Evolutionary conservation across 2,797 vertebrate species (phyloP).

Genomic region (Gymnoscopelus microlampas): DNA sequence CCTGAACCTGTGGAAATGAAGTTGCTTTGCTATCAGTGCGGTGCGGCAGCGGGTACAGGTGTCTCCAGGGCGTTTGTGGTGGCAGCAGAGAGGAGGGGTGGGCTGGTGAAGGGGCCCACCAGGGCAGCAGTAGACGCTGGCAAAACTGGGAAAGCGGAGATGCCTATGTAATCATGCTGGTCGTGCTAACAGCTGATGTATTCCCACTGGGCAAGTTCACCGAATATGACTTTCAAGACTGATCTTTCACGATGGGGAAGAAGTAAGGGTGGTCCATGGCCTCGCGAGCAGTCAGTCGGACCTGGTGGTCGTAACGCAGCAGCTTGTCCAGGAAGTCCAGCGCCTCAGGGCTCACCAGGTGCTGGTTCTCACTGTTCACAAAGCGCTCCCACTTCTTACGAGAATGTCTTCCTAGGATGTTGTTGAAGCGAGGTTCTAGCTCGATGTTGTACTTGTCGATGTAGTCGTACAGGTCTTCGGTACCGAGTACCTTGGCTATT

Average conservation of each 20-base stretch:
- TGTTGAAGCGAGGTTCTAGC: constrained; percentile 78
- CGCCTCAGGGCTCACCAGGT: constrained; percentile 84
- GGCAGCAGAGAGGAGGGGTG: too few relatives aligned
- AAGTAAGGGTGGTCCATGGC: constrained; percentile 87
- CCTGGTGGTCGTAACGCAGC: constrained; percentile 85
- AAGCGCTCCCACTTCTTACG: constrained; percentile 86
- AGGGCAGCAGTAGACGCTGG: too few relatives aligned
- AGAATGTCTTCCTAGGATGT: constrained; percentile 78
- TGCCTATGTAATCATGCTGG: constrained; percentile 96
- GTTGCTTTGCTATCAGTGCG: too few relatives aligned
- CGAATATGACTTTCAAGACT: constrained; percentile 88
- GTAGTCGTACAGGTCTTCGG: constrained; percentile 79
- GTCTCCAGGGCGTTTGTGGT: too few relatives aligned
- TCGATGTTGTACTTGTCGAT: constrained; percentile 82
- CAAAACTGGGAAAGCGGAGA: constrained; percentile 96
- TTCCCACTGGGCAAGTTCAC: constrained; percentile 87
- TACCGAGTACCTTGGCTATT: constrained; percentile 80
- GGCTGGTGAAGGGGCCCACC: too few relatives aligned
- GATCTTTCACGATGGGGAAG: constrained; percentile 93
- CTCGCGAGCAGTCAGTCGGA: constrained; percentile 83
- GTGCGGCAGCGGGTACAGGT: too few relatives aligned
- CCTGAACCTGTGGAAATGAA: too few relatives aligned
- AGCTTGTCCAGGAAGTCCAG: constrained; percentile 86
- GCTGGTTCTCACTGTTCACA: constrained; percentile 86
- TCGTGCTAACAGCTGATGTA: constrained; percentile 87